A percentile compares a stretch with the other conserved stretches of the same genome.
Evolutionary conservation across 2,113 vertebrate species (phyloP).

Genomic region (Melanostigma gelatinosum): DNA sequence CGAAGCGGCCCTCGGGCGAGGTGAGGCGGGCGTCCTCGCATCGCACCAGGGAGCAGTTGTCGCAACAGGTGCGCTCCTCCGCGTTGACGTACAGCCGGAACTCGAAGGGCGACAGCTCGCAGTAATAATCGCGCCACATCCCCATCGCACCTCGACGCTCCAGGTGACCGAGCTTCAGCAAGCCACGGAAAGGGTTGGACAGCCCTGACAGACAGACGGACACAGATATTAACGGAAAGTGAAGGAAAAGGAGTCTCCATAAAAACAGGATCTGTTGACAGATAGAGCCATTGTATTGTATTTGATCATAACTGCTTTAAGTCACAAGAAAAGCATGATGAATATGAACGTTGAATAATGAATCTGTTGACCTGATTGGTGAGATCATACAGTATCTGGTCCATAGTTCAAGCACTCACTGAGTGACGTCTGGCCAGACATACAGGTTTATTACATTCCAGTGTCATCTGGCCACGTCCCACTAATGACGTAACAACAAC

Average conservation of each 20-base stretch:
- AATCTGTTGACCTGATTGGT: not conserved
- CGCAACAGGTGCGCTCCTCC: slow-evolving; percentile 86
- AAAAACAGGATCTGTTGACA: not conserved
- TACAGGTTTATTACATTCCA: too few relatives aligned
- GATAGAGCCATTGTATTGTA: not conserved
- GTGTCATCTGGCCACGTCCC: not conserved
- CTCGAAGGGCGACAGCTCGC: slow-evolving; percentile 93
- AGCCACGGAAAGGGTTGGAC: slow-evolving; percentile 93
- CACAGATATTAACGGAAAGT: not conserved
- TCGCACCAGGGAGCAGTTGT: slow-evolving; percentile 91
- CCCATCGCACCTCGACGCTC: slow-evolving; percentile 88
- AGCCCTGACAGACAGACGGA: slow-evolving; percentile 77
- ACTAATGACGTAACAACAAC: not conserved
- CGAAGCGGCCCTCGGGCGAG: slow-evolving; percentile 88
- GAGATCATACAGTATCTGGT: not conserved
- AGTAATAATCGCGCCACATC: slow-evolving; percentile 91
- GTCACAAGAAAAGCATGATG: not conserved
- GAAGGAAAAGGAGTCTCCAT: not conserved
- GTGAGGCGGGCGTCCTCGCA: slow-evolving; percentile 86
- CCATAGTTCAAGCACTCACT: not conserved
- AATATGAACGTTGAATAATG: not conserved
- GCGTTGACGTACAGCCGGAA: slow-evolving; percentile 87
- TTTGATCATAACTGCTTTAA: not conserved
- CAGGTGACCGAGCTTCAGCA: slow-evolving; percentile 93
- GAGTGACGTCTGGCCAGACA: slow-evolving; percentile 16